These are phyloP conservation scores for Clarias fuscus DNA, from an alignment of 2,797 vertebrate species.

Conservation along the genomic window DNA sequence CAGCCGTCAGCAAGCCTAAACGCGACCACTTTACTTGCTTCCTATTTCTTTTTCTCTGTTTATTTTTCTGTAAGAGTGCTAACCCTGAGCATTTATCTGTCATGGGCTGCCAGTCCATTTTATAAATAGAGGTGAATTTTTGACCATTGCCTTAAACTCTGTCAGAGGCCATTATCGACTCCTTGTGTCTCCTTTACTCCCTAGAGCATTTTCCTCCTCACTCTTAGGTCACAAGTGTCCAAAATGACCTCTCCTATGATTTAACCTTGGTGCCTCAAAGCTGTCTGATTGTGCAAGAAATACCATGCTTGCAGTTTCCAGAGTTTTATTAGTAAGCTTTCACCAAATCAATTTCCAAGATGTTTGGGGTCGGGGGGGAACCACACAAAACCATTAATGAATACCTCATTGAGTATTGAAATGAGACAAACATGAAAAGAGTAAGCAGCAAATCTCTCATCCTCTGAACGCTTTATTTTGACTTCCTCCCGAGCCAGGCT, in stretches of 20 bases:
- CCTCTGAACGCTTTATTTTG: slow-evolving; percentile 1
- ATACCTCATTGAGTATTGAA: background rate
- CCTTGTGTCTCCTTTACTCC: background rate
- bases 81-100: background rate
- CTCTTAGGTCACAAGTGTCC: background rate
- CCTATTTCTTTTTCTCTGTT: background rate
- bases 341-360: background rate
- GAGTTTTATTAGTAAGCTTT: background rate
- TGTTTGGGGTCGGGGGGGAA: background rate
- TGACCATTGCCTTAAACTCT: background rate
- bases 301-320: background rate
- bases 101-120: background rate
- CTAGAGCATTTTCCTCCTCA: too few relatives aligned
- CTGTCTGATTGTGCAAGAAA: background rate
- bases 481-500: slow-evolving; percentile 7
- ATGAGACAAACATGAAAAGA: background rate
- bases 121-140: background rate
- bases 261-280: background rate
- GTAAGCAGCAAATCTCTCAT: background rate
- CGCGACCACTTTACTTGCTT: background rate
- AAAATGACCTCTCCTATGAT: background rate
- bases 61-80: background rate
- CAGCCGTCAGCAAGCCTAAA: background rate
- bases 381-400: background rate
- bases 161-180: background rate